Conservation (phyloP, 2,888 invertebrate genomes). For the Nycteola revayana region DNA sequence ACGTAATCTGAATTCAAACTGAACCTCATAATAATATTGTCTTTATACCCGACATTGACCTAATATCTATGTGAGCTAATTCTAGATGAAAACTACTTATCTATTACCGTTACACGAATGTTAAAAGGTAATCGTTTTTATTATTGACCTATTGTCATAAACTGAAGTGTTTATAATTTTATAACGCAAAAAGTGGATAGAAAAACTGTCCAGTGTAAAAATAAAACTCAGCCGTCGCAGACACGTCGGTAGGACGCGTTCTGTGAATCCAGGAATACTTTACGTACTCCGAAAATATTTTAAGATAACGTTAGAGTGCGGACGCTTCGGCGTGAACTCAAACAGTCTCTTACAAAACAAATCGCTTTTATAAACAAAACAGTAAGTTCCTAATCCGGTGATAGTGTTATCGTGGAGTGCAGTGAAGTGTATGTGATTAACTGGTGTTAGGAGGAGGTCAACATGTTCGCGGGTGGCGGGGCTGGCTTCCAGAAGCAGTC, state of each 20-base stretch:
- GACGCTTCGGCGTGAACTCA: slow-evolving; percentile 16
- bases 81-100: too few species aligned
- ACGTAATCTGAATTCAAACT: slow-evolving; percentile 10
- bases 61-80: too few species aligned
- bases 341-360: slow-evolving; percentile 16
- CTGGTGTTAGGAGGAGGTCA: slow-evolving; percentile 9
- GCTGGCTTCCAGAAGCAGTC: slow-evolving; percentile 72
- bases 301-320: slow-evolving; percentile 33
- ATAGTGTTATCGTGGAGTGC: slow-evolving; percentile 6
- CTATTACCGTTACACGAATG: too few species aligned
- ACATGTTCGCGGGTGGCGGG: slow-evolving; percentile 71
- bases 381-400: slow-evolving; percentile 5
- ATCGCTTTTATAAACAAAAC: slow-evolving; percentile 26
- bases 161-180: slow-evolving; percentile 19
- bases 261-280: slow-evolving; percentile 38
- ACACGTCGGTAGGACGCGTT: slow-evolving; percentile 33
- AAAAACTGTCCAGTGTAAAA: slow-evolving; percentile 42
- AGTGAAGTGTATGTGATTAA: neutral
- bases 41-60: slow-evolving; percentile 28
- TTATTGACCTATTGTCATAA: too few species aligned
- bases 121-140: too few species aligned
- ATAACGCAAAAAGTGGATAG: slow-evolving; percentile 40
- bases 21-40: slow-evolving; percentile 14
- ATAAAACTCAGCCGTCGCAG: slow-evolving; percentile 46
- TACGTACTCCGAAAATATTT: slow-evolving; percentile 43